phyloP scores from a whole-genome alignment of 2,113 vertebrate species.

The Sylvietta virens region DNA sequence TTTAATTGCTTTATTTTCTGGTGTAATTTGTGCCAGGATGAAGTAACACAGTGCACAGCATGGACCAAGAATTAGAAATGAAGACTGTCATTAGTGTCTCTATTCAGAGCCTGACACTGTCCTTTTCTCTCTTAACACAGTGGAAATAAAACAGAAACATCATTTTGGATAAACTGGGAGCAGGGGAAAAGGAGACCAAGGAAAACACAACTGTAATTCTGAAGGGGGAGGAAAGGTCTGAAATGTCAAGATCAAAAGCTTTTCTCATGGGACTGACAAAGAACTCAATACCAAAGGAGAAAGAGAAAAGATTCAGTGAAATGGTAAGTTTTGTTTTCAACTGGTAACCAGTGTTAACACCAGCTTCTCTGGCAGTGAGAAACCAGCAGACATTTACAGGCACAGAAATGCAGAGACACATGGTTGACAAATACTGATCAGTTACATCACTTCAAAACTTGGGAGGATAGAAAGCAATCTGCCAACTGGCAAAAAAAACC shows the following conservation, averaged over 20 bases:
- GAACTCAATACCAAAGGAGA: not conserved
- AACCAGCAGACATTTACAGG: not conserved
- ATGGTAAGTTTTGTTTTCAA: not conserved
- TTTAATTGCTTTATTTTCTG: not conserved
- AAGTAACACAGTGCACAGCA: not conserved
- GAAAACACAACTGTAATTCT: not conserved
- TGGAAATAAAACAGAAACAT: not conserved
- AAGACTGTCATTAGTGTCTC: not conserved
- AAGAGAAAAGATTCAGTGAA: not conserved
- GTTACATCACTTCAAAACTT: not conserved
- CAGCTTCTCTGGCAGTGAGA: not conserved
- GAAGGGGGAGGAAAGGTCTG: not conserved
- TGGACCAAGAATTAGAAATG: not conserved
- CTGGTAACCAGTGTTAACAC: not conserved
- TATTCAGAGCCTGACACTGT: not conserved
- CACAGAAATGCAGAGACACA: not conserved
- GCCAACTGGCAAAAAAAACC: not conserved
- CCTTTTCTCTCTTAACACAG: not conserved
- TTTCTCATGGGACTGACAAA: not conserved
- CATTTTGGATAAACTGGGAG: not conserved
- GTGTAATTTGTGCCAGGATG: not conserved
- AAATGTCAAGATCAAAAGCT: not conserved
- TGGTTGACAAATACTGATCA: not conserved
- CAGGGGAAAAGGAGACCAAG: not conserved
- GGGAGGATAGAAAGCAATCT: not conserved